Evolutionary conservation across 2,113 vertebrate genomes (phyloP).

Genomic region (Choloepus hoffmanni): DNA sequence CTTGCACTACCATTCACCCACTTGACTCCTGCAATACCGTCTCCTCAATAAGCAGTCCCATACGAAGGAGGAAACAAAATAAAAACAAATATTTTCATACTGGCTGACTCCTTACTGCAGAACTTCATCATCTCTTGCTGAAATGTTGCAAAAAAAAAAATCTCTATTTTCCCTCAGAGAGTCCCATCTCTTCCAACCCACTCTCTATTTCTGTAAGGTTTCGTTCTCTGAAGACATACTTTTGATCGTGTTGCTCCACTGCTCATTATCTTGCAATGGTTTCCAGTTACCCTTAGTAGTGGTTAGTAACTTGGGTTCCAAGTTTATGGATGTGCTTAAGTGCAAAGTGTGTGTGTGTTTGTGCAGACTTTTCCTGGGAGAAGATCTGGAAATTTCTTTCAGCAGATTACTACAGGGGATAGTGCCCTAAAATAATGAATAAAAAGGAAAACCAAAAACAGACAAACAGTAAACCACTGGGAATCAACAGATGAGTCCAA

Average conservation of each 20-base stretch:
- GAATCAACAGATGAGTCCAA: not conserved
- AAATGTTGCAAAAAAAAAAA: not conserved
- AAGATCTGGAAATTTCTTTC: slow-evolving; percentile 9
- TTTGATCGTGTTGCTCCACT: not conserved
- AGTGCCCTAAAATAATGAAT: not conserved
- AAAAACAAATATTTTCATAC: slow-evolving; percentile 42
- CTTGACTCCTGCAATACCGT: not conserved
- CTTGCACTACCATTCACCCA: not conserved
- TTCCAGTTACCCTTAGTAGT: not conserved
- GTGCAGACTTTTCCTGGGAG: not conserved
- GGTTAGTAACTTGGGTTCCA: not conserved
- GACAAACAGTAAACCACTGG: not conserved
- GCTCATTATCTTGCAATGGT: not conserved
- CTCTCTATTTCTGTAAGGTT: not conserved
- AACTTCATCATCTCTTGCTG: not conserved
- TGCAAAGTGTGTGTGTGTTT: not conserved
- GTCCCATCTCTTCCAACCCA: not conserved
- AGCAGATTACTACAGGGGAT: not conserved
- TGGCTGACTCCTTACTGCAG: not conserved
- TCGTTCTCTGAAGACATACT: not conserved
- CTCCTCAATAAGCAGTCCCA: not conserved
- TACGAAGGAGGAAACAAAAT: not conserved
- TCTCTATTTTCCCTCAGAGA: not conserved
- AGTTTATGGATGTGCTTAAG: not conserved
- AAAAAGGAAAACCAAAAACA: not conserved